Evolutionary conservation across 1,140 invertebrate species (phyloP).

Genomic region (Diplogasteroides magnus): DNA sequence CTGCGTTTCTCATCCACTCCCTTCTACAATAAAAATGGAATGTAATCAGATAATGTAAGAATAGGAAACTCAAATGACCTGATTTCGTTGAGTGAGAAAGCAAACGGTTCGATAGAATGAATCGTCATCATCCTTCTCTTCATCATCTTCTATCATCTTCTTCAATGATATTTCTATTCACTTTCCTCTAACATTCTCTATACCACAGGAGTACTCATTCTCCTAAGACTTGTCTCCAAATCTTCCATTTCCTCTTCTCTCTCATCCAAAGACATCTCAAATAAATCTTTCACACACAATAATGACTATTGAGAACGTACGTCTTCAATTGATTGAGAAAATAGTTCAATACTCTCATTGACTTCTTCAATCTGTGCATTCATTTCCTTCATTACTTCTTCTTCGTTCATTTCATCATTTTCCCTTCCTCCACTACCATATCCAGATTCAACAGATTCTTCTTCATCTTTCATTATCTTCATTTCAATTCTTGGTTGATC

Average conservation of each 20-base stretch:
- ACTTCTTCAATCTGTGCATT: neutral
- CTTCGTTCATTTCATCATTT: constrained; percentile 3
- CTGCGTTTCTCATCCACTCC: neutral
- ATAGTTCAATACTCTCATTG: too few relatives aligned
- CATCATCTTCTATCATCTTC: neutral
- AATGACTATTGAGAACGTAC: too few relatives aligned
- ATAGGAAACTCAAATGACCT: too few relatives aligned
- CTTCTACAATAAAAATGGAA: too few relatives aligned
- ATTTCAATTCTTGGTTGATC: neutral
- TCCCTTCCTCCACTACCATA: neutral
- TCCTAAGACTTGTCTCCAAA: neutral
- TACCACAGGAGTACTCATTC: neutral
- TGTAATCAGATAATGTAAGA: too few relatives aligned
- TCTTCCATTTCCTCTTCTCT: constrained; percentile 1
- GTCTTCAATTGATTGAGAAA: too few relatives aligned
- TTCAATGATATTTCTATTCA: neutral
- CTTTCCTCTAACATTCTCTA: neutral
- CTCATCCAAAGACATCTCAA: constrained; percentile 7
- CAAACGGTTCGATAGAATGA: neutral
- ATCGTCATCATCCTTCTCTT: neutral
- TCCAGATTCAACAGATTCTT: neutral
- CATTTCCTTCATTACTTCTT: constrained; percentile 1
- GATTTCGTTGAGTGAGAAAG: neutral
- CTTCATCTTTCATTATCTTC: neutral
- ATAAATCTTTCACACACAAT: constrained; percentile 15